phyloP scores from a whole-genome alignment of 30 jellyfish, hydroid and myxozoan species.

The Hydra vulgaris region DNA sequence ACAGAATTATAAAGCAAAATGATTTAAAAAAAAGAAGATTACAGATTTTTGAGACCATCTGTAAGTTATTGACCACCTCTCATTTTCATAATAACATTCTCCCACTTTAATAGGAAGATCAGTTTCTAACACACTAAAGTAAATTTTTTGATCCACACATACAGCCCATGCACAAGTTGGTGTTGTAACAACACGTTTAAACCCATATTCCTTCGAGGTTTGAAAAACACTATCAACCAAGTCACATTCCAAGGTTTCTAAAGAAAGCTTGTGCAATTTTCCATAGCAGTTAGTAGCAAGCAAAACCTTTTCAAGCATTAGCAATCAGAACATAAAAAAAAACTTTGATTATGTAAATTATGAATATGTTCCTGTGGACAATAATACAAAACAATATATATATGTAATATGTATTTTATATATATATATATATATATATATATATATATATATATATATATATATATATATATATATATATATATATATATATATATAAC shows the following conservation, averaged over 20 bases:
- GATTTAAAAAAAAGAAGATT: too few relatives aligned
- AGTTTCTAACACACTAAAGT: constrained; percentile 51
- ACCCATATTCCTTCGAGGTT: constrained; percentile 6
- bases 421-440: too few relatives aligned
- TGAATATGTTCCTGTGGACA: too few relatives aligned
- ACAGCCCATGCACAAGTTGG: constrained; percentile 85
- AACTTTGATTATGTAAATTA: too few relatives aligned
- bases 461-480: too few relatives aligned
- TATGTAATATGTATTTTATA: too few relatives aligned
- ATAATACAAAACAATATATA: too few relatives aligned
- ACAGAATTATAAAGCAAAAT: too few relatives aligned
- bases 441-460: too few relatives aligned
- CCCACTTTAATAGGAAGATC: constrained; percentile 66
- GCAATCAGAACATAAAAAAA: neutral
- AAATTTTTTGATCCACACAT: constrained; percentile 70
- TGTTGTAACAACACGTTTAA: constrained; percentile 44
- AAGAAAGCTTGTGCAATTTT: neutral
- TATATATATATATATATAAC: too few relatives aligned
- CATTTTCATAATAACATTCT: constrained; percentile 61
- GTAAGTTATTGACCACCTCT: constrained; percentile 64
- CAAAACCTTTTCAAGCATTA: constrained; percentile 14
- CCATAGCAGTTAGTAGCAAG: constrained; percentile 22
- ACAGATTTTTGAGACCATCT: constrained; percentile 75
- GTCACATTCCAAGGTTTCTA: neutral
- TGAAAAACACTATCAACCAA: neutral